A percentile compares a stretch with the other conserved stretches of the same genome.
phyloP scores from a whole-genome alignment of 2,797 vertebrate species.

The Mormyrops attenuatus region DNA sequence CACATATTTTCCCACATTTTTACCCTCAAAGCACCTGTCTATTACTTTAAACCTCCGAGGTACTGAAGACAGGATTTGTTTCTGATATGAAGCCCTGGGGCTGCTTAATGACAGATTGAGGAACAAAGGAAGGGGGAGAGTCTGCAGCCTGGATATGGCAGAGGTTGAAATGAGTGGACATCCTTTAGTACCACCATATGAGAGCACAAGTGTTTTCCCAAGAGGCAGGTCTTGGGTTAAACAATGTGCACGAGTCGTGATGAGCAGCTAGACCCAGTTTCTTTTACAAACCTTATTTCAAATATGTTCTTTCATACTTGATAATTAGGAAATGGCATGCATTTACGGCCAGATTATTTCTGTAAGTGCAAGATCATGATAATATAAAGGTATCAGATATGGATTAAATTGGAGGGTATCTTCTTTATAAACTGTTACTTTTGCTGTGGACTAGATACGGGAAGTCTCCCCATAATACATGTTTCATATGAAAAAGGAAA shows the following conservation, averaged over 20 bases:
- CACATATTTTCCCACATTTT: constrained; percentile 26
- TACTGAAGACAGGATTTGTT: constrained; percentile 6
- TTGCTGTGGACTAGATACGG: background rate
- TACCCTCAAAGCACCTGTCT: constrained; percentile 24
- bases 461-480: background rate
- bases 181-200: background rate
- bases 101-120: constrained; percentile 21
- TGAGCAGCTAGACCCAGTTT: background rate
- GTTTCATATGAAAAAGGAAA: background rate
- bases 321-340: background rate
- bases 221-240: background rate
- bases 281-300: background rate
- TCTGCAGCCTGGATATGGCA: background rate
- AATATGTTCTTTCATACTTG: background rate
- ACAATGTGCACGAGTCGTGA: background rate
- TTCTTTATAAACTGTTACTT: background rate
- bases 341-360: background rate
- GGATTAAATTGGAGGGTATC: background rate
- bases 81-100: constrained; percentile 13
- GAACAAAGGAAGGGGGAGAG: background rate
- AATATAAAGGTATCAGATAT: background rate
- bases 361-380: background rate
- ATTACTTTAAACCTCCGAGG: constrained; percentile 30
- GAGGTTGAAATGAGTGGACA: background rate
- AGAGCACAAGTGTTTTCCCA: background rate